Percentiles rank a stretch among this genome's conserved stretches.
Evolutionary conservation across 2,888 invertebrate species (phyloP).

Genomic region (Myathropa florea): DNA sequence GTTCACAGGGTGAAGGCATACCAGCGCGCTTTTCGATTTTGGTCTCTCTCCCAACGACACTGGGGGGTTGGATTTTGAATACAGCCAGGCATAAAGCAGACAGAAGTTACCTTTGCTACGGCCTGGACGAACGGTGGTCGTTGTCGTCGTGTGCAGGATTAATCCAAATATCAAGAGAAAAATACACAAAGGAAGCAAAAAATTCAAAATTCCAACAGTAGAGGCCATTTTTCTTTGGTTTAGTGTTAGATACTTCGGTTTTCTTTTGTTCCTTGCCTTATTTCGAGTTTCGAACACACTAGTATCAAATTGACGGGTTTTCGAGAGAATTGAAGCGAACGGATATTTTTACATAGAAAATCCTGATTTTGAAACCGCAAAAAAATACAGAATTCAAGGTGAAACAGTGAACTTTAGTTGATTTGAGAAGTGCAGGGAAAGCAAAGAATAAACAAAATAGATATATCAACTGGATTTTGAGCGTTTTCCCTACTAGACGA

Average conservation of each 20-base stretch:
- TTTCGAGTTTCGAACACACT: conserved; percentile 25
- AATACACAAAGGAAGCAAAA: conserved; percentile 41
- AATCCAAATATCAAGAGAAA: conserved; percentile 60
- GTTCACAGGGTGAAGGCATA: conserved; percentile 34
- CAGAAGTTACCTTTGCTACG: conserved; percentile 81
- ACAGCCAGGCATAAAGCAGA: conserved; percentile 75
- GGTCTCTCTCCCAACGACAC: conserved; percentile 43
- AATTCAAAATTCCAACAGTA: conserved; percentile 56
- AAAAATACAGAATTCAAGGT: conserved; percentile 4
- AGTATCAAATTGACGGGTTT: conserved; percentile 44
- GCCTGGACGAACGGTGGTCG: conserved; percentile 81
- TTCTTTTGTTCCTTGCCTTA: conserved; percentile 21
- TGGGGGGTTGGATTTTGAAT: conserved; percentile 72
- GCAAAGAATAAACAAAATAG: conserved; percentile 25
- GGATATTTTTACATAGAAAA: conserved; percentile 2
- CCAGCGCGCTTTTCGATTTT: conserved; percentile 54
- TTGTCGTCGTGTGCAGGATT: conserved; percentile 72
- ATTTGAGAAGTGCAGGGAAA: conserved; percentile 33
- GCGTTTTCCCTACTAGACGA: conserved; percentile 72
- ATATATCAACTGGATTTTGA: conserved; percentile 48
- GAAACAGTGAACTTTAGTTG: conserved; percentile 51
- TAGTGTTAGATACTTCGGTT: conserved; percentile 50
- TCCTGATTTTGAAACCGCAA: conserved; percentile 56
- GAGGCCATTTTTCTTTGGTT: conserved; percentile 64
- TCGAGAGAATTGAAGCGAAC: conserved; percentile 61